Conservation (phyloP, 2,888 invertebrate genomes). For the Caenorhabditis sp. region DNA sequence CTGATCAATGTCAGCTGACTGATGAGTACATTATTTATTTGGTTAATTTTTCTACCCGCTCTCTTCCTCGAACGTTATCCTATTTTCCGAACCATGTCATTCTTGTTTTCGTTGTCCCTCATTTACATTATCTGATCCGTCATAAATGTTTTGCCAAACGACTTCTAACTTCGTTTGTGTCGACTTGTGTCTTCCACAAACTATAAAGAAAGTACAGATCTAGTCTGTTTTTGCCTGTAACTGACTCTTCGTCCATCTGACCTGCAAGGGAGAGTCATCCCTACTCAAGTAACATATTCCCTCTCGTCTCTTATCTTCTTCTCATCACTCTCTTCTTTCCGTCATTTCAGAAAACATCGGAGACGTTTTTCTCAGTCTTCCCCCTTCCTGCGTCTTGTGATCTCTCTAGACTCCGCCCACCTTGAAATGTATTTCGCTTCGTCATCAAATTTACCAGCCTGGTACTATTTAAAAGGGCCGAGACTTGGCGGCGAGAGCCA, state of each 20-base stretch:
- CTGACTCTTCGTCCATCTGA: constrained; percentile 48
- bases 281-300: background rate
- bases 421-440: constrained; percentile 53
- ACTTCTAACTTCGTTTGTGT: background rate
- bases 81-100: constrained; percentile 8
- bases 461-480: constrained; percentile 58
- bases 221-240: constrained; percentile 23
- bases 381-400: constrained; percentile 31
- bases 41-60: constrained; percentile 15
- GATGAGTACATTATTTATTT: constrained; percentile 37
- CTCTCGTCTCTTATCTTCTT: constrained; percentile 38
- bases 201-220: constrained; percentile 45
- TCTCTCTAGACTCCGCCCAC: constrained; percentile 39
- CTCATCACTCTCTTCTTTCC: background rate
- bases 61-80: constrained; percentile 35
- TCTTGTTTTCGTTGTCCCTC: constrained; percentile 12
- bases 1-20: constrained; percentile 11
- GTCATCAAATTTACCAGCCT: constrained; percentile 44
- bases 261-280: constrained; percentile 43
- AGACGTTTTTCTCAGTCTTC: constrained; percentile 39
- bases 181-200: constrained; percentile 33
- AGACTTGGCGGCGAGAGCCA: constrained; percentile 41
- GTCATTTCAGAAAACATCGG: constrained; percentile 57
- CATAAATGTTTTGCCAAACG: constrained; percentile 28
- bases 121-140: constrained; percentile 12